Percentiles rank a stretch among this genome's conserved stretches.
These are phyloP conservation scores for Bombyx mori DNA, from an alignment of 1,140 invertebrate species.

Conservation along the genomic window DNA sequence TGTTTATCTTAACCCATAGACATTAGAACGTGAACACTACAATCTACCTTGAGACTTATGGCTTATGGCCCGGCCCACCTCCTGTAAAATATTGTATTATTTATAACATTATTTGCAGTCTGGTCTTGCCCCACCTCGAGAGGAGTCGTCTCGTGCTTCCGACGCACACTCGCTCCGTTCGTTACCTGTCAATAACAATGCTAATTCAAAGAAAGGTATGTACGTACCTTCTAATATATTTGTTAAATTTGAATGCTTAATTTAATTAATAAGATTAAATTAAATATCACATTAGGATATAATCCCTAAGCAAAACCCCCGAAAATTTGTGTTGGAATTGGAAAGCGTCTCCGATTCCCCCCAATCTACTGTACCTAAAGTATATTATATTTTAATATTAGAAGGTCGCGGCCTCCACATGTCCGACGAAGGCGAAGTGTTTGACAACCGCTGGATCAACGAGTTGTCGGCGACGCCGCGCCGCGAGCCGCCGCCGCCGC, in stretches of 20 bases:
- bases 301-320: too few species aligned
- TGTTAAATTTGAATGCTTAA: too few species aligned
- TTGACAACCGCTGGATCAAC: slow-evolving; percentile 81
- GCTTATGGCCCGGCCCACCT: too few species aligned
- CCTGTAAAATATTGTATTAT: too few species aligned
- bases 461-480: slow-evolving; percentile 74
- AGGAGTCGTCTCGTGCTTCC: slow-evolving; percentile 33
- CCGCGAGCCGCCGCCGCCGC: slow-evolving; percentile 13
- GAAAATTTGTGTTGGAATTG: too few species aligned
- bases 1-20: too few species aligned
- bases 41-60: too few species aligned
- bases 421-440: slow-evolving; percentile 86
- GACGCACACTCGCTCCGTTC: slow-evolving; percentile 51
- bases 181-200: slow-evolving; percentile 32
- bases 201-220: slow-evolving; percentile 36
- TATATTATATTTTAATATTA: slow-evolving; percentile 12
- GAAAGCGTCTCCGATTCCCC: too few species aligned
- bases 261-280: too few species aligned
- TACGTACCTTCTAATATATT: not conserved
- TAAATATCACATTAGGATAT: too few species aligned
- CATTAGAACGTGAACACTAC: too few species aligned
- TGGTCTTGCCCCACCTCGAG: slow-evolving; percentile 14
- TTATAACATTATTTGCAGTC: too few species aligned
- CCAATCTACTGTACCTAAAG: not conserved
- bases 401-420: slow-evolving; percentile 76